Evolutionary conservation across 2,113 vertebrate genomes (phyloP).

Genomic region (Trematocara unimaculatum): DNA sequence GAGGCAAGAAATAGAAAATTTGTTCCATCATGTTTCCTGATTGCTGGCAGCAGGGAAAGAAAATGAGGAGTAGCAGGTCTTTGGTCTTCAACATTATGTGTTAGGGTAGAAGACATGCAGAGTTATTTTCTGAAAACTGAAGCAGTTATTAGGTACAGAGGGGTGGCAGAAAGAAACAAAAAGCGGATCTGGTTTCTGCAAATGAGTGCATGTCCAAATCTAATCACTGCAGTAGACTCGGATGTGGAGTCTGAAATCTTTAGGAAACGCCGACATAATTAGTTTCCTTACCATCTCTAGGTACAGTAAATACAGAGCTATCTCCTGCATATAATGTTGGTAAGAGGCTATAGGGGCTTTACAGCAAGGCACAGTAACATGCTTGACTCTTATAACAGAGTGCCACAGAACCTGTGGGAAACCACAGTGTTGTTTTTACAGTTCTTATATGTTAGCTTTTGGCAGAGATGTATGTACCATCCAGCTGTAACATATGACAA

Average conservation of each 20-base stretch:
- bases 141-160: background rate
- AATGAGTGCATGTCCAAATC: background rate
- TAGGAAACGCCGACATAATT: background rate
- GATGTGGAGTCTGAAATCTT: background rate
- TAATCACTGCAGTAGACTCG: background rate
- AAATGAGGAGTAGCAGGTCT: background rate
- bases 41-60: background rate
- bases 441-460: background rate
- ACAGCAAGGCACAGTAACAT: background rate
- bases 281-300: background rate
- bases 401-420: background rate
- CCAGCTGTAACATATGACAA: background rate
- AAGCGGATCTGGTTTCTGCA: accelerated
- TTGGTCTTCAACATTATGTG: background rate
- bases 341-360: background rate
- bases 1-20: background rate
- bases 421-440: background rate
- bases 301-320: background rate
- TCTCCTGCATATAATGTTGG: background rate
- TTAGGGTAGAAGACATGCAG: background rate
- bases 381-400: background rate
- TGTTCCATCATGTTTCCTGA: background rate
- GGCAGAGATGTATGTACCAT: background rate
- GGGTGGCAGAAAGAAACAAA: background rate
- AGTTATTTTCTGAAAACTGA: background rate